These are phyloP conservation scores for Drosophila pandora DNA, from an alignment of 1,140 invertebrate genomes.

Conservation along the genomic window DNA sequence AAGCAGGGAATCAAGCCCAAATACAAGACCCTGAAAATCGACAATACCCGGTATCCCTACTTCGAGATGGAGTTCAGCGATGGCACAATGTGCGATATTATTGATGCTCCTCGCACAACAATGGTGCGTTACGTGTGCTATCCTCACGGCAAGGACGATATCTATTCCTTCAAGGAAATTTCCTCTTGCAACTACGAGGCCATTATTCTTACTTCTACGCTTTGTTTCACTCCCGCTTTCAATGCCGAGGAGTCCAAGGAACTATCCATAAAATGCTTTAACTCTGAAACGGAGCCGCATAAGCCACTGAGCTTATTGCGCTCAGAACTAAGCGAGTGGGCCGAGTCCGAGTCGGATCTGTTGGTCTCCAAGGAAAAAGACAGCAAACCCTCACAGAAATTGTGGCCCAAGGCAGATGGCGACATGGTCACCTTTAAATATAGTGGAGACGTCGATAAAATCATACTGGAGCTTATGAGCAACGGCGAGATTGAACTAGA, in stretches of 20 bases:
- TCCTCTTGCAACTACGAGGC: conserved; percentile 97
- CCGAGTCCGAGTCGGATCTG: conserved; percentile 73
- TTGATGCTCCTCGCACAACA: conserved; percentile 90
- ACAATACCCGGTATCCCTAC: conserved; percentile 93
- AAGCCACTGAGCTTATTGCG: conserved; percentile 90
- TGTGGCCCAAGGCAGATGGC: conserved; percentile 55
- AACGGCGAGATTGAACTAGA: conserved; percentile 56
- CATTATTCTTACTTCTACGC: conserved; percentile 91
- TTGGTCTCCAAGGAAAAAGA: conserved; percentile 67
- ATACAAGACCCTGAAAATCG: conserved; percentile 90
- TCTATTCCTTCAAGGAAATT: conserved; percentile 96
- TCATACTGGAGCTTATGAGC: conserved; percentile 57
- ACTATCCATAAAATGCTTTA: conserved; percentile 91
- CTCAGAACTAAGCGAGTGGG: conserved; percentile 89
- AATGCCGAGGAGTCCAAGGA: conserved; percentile 92
- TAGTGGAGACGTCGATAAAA: conserved; percentile 66
- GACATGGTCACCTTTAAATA: conserved; percentile 62
- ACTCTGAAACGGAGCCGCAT: conserved; percentile 88
- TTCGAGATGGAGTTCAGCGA: conserved; percentile 91
- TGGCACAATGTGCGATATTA: conserved; percentile 96
- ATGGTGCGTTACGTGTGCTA: conserved; percentile 94
- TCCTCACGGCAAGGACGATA: conserved; percentile 93
- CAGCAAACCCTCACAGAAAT: conserved; percentile 34
- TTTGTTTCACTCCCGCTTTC: conserved; percentile 95
- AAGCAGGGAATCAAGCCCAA: conserved; percentile 84